Base-by-base conservation (phyloP, 1,140 invertebrate genomes). In the Chlorops oryzae region DNA sequence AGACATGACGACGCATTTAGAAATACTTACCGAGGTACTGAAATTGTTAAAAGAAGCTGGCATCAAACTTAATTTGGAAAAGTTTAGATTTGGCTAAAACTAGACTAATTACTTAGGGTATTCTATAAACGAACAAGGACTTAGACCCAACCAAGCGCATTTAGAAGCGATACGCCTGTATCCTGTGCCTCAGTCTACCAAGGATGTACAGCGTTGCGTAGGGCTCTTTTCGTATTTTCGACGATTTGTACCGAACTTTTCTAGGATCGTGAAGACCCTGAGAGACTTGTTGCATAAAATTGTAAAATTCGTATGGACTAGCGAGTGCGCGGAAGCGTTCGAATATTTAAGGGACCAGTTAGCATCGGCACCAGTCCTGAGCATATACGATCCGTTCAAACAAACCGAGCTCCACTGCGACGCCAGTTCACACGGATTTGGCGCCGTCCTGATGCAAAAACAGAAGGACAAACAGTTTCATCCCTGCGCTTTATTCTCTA, bases 381-480 rank as follows among this genome's bases (percentile, higher is more conserved):
- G 58, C 48, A 43, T 56, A 25, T 49, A 50, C 9, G n/a, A 43
- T 10, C 38, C 53, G 3, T 3, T 4, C 5, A 3, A 17, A 12
- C 25, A 55, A 9, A 67, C 59, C 47, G 43, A 54, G 45, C 47
- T 72, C 4, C 62, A 69, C 55, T 50, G 57, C 40, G 54, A 59
- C 60, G 62, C 72, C 10, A 38, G n/a, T n/a, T n/a, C n/a, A n/a
- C n/a, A n/a, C n/a, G n/a, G n/a, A n/a, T n/a, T n/a, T n/a, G n/a
- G n/a, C 25, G 59, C 59, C 3, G 47, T 57, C 28, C 50, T 70
- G 15, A 38, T 70, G 46, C 59, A 61, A 37, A 47, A 52, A 38
- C 34, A 35, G 9, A 17, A 35, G n/a, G 34, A 35, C 13, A 35
- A 15, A 10, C 3, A n/a, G n/a, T n/a, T n/a, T n/a, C n/a, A n/a